phyloP scores from a whole-genome alignment of 2,113 vertebrate genomes.

The Tor tambroides region DNA sequence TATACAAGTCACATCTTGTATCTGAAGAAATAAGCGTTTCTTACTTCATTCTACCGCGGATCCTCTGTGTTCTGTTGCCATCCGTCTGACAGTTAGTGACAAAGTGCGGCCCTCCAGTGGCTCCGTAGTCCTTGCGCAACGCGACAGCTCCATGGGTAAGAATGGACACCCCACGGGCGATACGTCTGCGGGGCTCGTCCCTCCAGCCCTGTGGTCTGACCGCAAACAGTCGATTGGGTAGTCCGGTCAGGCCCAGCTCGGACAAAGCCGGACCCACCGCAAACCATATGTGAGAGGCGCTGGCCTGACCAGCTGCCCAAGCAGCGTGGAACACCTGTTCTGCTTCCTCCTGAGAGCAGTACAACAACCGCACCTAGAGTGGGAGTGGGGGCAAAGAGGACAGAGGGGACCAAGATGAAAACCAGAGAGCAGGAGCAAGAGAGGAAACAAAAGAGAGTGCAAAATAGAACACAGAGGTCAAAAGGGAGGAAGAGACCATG shows the following conservation, averaged over 20 bases:
- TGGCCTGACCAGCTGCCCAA: conserved; percentile 84
- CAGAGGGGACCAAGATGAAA: conserved; percentile 61
- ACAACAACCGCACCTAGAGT: conserved; percentile 87
- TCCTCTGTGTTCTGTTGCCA: conserved; percentile 81
- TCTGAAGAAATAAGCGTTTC: conserved; percentile 48
- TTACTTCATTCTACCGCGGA: conserved; percentile 84
- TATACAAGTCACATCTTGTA: conserved; percentile 32
- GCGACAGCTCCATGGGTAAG: conserved; percentile 90
- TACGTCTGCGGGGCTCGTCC: conserved; percentile 84
- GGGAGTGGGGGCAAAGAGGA: conserved; percentile 64
- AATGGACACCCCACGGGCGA: conserved; percentile 88
- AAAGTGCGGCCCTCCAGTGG: conserved; percentile 84
- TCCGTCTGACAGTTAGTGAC: conserved; percentile 87
- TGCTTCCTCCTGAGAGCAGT: conserved; percentile 92
- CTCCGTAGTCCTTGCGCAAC: conserved; percentile 84
- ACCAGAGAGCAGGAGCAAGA: conserved; percentile 60
- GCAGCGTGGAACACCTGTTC: conserved; percentile 88
- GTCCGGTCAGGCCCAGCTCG: conserved; percentile 79
- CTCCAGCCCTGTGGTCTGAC: conserved; percentile 91
- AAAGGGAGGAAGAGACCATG: conserved; percentile 15
- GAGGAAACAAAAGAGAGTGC: conserved; percentile 57
- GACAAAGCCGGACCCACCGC: conserved; percentile 88
- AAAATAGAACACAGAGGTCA: conserved; percentile 48
- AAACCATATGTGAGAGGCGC: conserved; percentile 93
- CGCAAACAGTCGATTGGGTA: conserved; percentile 86